These are phyloP conservation scores for Stegodyphus mimosarum DNA, from an alignment of 1,140 invertebrate species.

Conservation along the genomic window DNA sequence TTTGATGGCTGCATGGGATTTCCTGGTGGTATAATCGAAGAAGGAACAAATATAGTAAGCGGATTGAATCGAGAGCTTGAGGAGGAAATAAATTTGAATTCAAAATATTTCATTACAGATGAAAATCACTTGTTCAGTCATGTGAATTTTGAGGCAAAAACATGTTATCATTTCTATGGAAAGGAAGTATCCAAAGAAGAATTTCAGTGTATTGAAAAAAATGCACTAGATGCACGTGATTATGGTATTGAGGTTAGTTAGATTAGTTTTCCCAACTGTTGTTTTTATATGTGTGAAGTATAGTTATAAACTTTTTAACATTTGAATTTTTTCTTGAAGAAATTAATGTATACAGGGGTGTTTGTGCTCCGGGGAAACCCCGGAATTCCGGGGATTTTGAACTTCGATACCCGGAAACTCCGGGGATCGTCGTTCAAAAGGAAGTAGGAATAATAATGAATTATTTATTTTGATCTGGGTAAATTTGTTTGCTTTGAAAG, in stretches of 20 bases:
- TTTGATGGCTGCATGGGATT: constrained; percentile 75
- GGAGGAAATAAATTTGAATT: constrained; percentile 73
- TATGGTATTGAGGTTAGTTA: constrained; percentile 70
- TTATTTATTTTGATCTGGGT: too few relatives aligned
- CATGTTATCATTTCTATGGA: constrained; percentile 71
- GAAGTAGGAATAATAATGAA: too few relatives aligned
- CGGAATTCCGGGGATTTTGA: too few relatives aligned
- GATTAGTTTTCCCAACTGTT: too few relatives aligned
- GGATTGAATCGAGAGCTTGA: constrained; percentile 72
- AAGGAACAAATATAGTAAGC: constrained; percentile 68
- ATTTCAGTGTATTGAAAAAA: constrained; percentile 68
- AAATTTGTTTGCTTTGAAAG: too few relatives aligned
- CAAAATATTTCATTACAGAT: constrained; percentile 63
- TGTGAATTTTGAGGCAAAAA: constrained; percentile 66
- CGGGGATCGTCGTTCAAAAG: too few relatives aligned
- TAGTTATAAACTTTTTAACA: too few relatives aligned
- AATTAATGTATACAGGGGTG: too few relatives aligned
- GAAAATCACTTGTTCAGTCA: constrained; percentile 65
- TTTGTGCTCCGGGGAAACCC: too few relatives aligned
- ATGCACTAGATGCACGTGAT: constrained; percentile 67
- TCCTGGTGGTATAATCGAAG: constrained; percentile 73
- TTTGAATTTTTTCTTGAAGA: too few relatives aligned
- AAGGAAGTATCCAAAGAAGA: constrained; percentile 69
- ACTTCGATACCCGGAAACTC: too few relatives aligned
- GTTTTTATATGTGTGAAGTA: too few relatives aligned